Base-by-base conservation (phyloP, 2,797 vertebrate species). In the Botia kubotai region DNA sequence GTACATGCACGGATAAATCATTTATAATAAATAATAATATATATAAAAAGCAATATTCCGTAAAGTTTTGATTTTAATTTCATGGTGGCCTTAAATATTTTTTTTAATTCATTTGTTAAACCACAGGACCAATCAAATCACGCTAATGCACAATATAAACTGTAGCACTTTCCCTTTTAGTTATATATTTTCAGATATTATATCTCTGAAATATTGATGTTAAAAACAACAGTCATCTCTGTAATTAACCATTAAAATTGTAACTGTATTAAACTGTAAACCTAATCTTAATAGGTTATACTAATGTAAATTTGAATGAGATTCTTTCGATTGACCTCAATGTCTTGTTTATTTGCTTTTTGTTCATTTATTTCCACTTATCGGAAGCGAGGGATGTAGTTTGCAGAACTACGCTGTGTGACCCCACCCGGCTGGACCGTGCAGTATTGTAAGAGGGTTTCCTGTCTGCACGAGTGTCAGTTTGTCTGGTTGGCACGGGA, bases 361-460 rank as follows among this genome's bases (percentile, higher is more conserved):
- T 79, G 46, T 72, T 79, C 29, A 48, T 79, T 72, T 65, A 72
- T 72, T 71, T 63, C 6, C 13, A 3, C 7, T 36, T 21, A 62
- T 68, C 29, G 46, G 26, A 71, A 46, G 58, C 39, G 36, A 72
- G 2, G 23, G 36, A 36, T 19, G 14, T 67, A 63, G 80, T 65
- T 72, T 68, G 36, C 7, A 52, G 73, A 73, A 66, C 46, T 52
- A 19, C n/a, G 13, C 68, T 13, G 14, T 23, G 58, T 39, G 65
- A 87, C 77, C 46, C 63, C 69, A 60, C 55, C 87, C 83, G 78
- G 81, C 80, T 81, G 63, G 55, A 86, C 82, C 53, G 29, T 23
- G 66, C 72, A 6, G 48, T 63, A 79, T 53, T 79, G 84, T 81
- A 68, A 86, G 85, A 83, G 65, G 66, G 43, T 36, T 83, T 85